Base-by-base conservation (phyloP, 2,797 vertebrate genomes). In the Silurus lanzhouensis region DNA sequence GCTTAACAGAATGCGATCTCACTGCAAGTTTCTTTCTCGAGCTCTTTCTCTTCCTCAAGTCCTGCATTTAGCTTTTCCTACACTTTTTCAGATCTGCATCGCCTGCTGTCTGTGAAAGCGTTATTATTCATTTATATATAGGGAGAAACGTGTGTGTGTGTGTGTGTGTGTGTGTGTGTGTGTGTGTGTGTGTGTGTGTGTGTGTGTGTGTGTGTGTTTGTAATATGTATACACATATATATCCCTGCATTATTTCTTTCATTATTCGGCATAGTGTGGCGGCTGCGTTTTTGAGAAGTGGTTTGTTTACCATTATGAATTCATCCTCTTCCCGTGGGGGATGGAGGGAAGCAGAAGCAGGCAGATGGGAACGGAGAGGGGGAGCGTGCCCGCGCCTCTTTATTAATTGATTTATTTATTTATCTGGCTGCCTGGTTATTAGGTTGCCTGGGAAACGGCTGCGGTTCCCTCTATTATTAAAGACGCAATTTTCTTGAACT, bases 351-450 rank as follows among this genome's bases (percentile, higher is more conserved):
- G 60, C 81, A 86, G 92, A 90, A 92, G 90, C 86, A 92, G 91
- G 87, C 90, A 89, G 92, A 92, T 93, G 91, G 92, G 89, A 94
- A 90, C 81, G 58, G 89, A 91, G 88, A 90, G 91, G 93, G 91
- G 91, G 88, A 89, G 84, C 90, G 93, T 91, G 93, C 91, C 94
- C 88, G 90, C 91, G 92, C 90, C 94, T 95, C 93, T 92, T 96
- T 95, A 96, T 95, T 95, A 94, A 96, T 96, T 95, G 92, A 95
- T 95, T 95, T 94, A 95, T 96, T 95, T 95, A 95, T 95, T 95
- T 95, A 95, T 95, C 93, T 90, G 93, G 92, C 93, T 93, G 94
- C 94, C 92, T 94, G 93, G 93, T 95, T 95, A 95, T 95, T 95
- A 94, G 94, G 95, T 95, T 95, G 95, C 95, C 93, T 93, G 94